Percentiles rank a stretch among this genome's conserved stretches.
phyloP scores from a whole-genome alignment of 2,797 vertebrate genomes.

The Carduelis carduelis region DNA sequence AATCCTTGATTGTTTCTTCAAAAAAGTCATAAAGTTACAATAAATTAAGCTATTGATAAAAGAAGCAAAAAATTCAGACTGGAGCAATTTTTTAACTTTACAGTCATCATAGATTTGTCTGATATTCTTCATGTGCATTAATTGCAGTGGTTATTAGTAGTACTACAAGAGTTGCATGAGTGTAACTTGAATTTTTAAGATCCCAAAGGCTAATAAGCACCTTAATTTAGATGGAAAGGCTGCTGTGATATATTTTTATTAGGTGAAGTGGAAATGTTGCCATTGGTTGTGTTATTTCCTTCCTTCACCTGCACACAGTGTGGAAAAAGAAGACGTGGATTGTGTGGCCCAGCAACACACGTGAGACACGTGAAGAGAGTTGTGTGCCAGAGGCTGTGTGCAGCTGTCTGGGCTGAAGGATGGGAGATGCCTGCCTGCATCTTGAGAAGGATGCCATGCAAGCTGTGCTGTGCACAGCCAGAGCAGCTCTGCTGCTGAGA shows the following conservation, averaged over 20 bases:
- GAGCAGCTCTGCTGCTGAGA: neutral
- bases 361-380: rapidly evolving
- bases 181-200: conserved; percentile 5
- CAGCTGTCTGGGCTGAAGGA: neutral
- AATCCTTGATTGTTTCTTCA: neutral
- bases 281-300: neutral
- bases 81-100: neutral
- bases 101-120: neutral
- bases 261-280: neutral
- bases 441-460: neutral
- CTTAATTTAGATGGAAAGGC: conserved; percentile 15
- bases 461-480: neutral
- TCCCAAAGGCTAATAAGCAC: conserved; percentile 17
- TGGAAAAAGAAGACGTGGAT: neutral
- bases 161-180: neutral
- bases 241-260: conserved; percentile 46
- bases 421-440: neutral
- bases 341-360: neutral
- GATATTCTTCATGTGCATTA: neutral
- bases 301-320: neutral
- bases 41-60: neutral
- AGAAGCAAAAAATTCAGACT: neutral
- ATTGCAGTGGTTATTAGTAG: neutral
- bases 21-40: neutral
- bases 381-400: neutral